phyloP scores from a whole-genome alignment of 2,888 invertebrate species.

The Drosophila nigricruria region DNA sequence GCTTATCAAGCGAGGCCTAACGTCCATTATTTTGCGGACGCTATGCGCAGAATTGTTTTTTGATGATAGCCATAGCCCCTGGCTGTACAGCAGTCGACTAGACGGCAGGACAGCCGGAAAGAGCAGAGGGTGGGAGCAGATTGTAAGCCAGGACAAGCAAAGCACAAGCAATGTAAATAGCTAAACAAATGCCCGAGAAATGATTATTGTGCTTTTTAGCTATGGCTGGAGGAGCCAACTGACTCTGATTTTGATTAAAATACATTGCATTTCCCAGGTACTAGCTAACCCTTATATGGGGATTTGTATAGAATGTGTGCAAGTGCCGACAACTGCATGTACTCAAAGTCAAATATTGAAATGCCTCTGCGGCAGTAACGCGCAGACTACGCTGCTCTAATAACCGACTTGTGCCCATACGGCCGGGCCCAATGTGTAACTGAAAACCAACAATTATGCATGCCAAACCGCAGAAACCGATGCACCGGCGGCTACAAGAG shows the following conservation, averaged over 20 bases:
- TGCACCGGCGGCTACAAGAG: constrained; percentile 54
- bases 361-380: constrained; percentile 22
- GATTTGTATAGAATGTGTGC: not conserved
- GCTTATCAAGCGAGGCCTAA: constrained; percentile 77
- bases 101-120: not conserved
- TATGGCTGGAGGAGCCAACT: constrained; percentile 7
- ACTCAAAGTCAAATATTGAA: constrained; percentile 37
- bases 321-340: constrained; percentile 13
- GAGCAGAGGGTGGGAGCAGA: not conserved
- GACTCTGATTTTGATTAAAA: constrained; percentile 60
- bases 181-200: constrained; percentile 65
- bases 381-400: constrained; percentile 34
- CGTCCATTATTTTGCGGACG: constrained; percentile 78
- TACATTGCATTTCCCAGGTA: constrained; percentile 35
- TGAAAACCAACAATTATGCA: constrained; percentile 80
- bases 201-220: constrained; percentile 61
- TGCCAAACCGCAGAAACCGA: constrained; percentile 76
- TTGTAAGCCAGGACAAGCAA: constrained; percentile 3
- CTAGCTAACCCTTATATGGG: not conserved
- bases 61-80: constrained; percentile 69
- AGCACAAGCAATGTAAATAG: constrained; percentile 54
- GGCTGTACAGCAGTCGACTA: constrained; percentile 23
- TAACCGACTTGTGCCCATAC: constrained; percentile 34
- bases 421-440: constrained; percentile 64
- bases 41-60: constrained; percentile 77